Evolutionary conservation across 2,113 vertebrate species (phyloP).

Genomic region (Callipepla californica): DNA sequence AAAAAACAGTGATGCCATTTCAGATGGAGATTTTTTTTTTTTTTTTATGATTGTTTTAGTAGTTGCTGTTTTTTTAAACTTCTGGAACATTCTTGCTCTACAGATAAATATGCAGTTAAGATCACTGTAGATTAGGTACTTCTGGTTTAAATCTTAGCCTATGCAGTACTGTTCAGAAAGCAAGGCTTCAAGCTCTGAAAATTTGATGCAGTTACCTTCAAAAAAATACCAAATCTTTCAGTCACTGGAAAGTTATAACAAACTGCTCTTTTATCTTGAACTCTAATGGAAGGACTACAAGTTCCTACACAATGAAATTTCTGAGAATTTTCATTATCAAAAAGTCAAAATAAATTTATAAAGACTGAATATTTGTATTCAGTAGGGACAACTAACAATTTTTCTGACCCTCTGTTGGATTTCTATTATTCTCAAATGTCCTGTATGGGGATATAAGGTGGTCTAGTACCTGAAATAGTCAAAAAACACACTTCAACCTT

Average conservation of each 20-base stretch:
- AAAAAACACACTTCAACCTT: constrained; percentile 3
- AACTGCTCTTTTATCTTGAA: background rate
- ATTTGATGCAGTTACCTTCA: background rate
- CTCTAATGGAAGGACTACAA: fast-evolving
- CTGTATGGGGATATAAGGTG: background rate
- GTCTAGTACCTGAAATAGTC: constrained; percentile 21
- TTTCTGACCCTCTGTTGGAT: background rate
- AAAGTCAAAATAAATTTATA: background rate
- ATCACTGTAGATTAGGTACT: background rate
- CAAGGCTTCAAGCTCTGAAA: fast-evolving
- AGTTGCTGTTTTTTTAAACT: background rate
- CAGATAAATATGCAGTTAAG: background rate
- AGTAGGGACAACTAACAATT: background rate
- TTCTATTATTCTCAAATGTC: background rate
- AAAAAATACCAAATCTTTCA: background rate
- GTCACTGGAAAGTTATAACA: background rate
- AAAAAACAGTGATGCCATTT: background rate
- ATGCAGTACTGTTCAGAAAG: background rate
- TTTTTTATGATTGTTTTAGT: background rate
- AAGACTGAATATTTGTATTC: background rate
- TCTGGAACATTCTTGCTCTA: background rate
- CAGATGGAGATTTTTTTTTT: background rate
- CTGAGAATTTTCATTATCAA: background rate
- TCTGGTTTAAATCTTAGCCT: background rate
- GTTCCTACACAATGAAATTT: background rate